Evolutionary conservation across 37 sponge, comb jelly and placozoan genomes (phyloP).

Genomic region (Crambe crambe): DNA sequence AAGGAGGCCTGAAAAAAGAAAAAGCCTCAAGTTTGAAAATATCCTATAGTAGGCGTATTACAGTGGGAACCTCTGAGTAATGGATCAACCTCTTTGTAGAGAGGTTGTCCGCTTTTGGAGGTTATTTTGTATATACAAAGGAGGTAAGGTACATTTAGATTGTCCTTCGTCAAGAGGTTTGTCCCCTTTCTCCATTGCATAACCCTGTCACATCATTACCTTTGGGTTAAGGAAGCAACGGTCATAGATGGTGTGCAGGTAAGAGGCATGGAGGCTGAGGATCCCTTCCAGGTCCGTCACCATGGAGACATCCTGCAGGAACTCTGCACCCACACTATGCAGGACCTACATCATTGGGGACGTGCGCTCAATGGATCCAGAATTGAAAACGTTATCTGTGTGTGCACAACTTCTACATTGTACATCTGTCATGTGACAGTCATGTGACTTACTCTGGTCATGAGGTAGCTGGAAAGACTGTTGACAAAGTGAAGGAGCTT

Average conservation of each 20-base stretch:
- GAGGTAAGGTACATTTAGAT: no score
- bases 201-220: slow-evolving; percentile 13
- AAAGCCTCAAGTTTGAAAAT: no score
- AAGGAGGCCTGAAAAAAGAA: slow-evolving; percentile 36
- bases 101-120: no score
- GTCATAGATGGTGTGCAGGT: slow-evolving; percentile 39
- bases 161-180: no score
- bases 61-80: no score
- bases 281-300: slow-evolving; percentile 53
- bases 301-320: slow-evolving; percentile 19
- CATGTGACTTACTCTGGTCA: slow-evolving; percentile 62
- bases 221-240: slow-evolving; percentile 67
- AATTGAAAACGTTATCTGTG: background rate
- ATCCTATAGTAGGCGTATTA: no score
- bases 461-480: slow-evolving; percentile 57
- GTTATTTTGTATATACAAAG: no score
- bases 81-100: no score
- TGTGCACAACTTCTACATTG: background rate
- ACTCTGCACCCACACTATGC: slow-evolving; percentile 62
- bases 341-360: slow-evolving; percentile 57
- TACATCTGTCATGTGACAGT: background rate
- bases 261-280: slow-evolving; percentile 37
- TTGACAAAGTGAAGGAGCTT: slow-evolving; percentile 64
- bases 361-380: background rate
- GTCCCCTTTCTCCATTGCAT: no score